These are phyloP conservation scores for Anhinga anhinga DNA, from an alignment of 2,113 vertebrate genomes.

Conservation along the genomic window DNA sequence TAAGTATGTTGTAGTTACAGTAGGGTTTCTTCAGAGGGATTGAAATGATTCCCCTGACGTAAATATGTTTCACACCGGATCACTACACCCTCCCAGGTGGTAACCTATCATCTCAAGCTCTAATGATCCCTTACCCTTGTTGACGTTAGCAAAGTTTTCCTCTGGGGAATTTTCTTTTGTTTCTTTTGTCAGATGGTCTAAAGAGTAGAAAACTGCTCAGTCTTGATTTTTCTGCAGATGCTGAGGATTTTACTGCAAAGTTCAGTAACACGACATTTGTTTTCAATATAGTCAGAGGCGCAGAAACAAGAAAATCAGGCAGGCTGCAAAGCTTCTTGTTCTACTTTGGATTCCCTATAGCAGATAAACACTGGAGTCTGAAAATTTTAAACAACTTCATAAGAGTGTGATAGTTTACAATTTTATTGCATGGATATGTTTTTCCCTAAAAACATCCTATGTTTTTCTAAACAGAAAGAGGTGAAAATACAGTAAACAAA, in stretches of 20 bases:
- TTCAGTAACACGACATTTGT: neutral
- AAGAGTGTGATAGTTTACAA: neutral
- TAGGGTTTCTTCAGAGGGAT: constrained; percentile 31
- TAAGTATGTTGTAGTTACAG: constrained; percentile 18
- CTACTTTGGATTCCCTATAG: neutral
- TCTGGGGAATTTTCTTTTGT: constrained; percentile 34
- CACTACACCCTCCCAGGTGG: constrained; percentile 27
- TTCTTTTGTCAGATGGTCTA: constrained; percentile 39
- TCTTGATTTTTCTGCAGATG: constrained; percentile 28
- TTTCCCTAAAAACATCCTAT: neutral
- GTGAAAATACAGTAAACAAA: neutral
- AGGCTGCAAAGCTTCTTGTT: neutral
- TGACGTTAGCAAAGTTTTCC: constrained; percentile 45
- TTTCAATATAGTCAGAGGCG: neutral
- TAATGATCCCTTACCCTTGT: constrained; percentile 43
- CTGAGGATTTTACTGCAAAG: constrained; percentile 1
- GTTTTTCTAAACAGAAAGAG: neutral
- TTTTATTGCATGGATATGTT: neutral
- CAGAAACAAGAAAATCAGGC: neutral
- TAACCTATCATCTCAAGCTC: constrained; percentile 9
- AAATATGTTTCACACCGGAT: constrained; percentile 15
- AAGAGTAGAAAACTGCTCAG: neutral
- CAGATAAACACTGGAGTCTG: neutral
- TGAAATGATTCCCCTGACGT: constrained; percentile 40
- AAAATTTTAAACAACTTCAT: neutral